These are phyloP conservation scores for Sturnira hondurensis DNA, from an alignment of 2,113 vertebrate species.

Conservation along the genomic window DNA sequence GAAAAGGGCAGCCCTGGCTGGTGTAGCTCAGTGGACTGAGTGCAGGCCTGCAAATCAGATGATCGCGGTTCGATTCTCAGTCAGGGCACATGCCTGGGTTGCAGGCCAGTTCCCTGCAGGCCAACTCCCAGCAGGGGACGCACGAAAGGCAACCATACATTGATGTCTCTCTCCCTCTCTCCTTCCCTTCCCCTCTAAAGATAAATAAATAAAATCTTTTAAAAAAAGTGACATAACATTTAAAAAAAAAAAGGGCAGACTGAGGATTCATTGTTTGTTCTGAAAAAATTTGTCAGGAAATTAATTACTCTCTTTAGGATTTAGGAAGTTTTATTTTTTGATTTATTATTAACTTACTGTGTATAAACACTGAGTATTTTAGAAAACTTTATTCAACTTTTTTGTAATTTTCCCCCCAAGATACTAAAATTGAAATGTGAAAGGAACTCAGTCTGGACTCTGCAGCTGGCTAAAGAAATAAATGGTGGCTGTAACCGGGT, in stretches of 20 bases:
- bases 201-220: no score
- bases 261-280: slow-evolving; percentile 2
- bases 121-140: no score
- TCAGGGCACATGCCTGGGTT: no score
- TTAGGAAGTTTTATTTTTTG: slow-evolving; percentile 33
- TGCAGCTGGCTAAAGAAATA: not conserved
- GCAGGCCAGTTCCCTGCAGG: no score
- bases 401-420: slow-evolving; percentile 13
- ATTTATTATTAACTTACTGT: slow-evolving; percentile 16
- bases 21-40: no score
- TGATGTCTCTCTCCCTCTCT: no score
- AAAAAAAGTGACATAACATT: no score
- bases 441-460: not conserved
- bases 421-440: slow-evolving; percentile 18
- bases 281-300: not conserved
- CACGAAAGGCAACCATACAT: no score
- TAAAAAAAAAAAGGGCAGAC: not conserved
- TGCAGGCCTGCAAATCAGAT: no score
- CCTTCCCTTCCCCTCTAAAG: no score
- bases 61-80: no score
- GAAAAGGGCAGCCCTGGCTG: not conserved
- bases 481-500: not conserved
- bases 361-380: not conserved
- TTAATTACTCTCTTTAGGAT: not conserved
- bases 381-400: not conserved